These are phyloP conservation scores for Columba janthina DNA, from an alignment of 2,113 vertebrate species.

Conservation along the genomic window DNA sequence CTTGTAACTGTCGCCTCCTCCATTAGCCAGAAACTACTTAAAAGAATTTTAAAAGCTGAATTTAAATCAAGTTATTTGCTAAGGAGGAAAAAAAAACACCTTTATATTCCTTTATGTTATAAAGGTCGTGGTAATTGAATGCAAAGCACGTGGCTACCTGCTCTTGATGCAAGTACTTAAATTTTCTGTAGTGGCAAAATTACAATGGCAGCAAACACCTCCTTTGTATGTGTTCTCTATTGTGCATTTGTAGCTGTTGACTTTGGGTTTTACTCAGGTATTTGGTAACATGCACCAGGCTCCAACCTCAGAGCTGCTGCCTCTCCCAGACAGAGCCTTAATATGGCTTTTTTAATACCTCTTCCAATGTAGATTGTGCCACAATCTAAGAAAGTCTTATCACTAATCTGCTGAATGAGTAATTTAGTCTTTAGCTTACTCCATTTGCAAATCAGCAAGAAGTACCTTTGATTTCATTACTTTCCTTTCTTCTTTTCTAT, in stretches of 20 bases:
- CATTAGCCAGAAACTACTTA: constrained; percentile 3
- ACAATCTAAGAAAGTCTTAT: neutral
- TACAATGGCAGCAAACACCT: neutral
- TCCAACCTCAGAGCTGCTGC: neutral
- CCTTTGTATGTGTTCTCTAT: neutral
- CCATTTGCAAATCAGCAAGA: neutral
- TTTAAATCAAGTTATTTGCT: neutral
- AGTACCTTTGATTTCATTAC: neutral
- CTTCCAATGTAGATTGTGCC: neutral
- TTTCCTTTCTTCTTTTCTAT: neutral
- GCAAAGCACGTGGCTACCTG: neutral
- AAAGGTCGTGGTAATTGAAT: neutral
- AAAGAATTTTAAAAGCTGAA: neutral
- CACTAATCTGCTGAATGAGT: neutral
- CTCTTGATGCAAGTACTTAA: neutral
- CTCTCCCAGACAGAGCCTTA: neutral
- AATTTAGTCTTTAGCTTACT: neutral
- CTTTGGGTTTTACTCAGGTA: neutral
- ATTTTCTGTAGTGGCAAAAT: neutral
- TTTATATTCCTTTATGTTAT: neutral
- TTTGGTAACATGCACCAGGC: neutral
- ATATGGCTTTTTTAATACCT: neutral
- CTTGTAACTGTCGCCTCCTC: neutral
- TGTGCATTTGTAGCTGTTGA: neutral
- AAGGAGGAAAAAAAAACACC: neutral